Evolutionary conservation across 2,113 vertebrate genomes (phyloP).

Genomic region (Amazona vittata): DNA sequence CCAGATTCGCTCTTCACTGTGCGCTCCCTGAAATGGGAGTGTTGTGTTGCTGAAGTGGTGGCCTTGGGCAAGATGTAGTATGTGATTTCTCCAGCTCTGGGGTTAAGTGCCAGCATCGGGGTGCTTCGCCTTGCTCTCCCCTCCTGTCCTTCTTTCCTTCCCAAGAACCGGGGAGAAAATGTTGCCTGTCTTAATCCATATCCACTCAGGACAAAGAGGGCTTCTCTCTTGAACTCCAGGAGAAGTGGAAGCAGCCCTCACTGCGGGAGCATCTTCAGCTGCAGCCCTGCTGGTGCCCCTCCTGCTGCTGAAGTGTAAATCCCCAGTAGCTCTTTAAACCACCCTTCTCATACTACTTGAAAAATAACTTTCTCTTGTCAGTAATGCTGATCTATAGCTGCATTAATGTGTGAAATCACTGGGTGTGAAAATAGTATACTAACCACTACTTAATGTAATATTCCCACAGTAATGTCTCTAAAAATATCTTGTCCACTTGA

Average conservation of each 20-base stretch:
- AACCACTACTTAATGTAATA: conserved; percentile 68
- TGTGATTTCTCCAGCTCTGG: neutral
- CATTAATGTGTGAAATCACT: conserved; percentile 69
- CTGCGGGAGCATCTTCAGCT: neutral
- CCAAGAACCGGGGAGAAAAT: neutral
- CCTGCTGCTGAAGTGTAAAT: conserved; percentile 34
- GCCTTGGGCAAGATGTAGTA: neutral
- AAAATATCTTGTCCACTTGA: conserved; percentile 73
- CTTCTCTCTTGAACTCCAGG: neutral
- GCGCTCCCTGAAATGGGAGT: neutral
- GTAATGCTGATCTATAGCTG: conserved; percentile 58
- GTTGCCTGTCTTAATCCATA: neutral
- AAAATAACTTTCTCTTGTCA: conserved; percentile 62
- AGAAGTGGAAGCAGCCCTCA: neutral
- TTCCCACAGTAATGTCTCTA: conserved; percentile 71
- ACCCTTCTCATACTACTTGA: conserved; percentile 44
- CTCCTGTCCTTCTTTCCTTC: neutral
- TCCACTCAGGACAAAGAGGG: neutral
- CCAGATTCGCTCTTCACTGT: neutral
- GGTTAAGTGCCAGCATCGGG: neutral
- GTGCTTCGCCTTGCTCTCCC: neutral
- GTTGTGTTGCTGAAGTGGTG: neutral
- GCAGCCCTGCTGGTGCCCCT: neutral
- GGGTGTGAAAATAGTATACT: conserved; percentile 71
- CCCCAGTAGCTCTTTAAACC: conserved; percentile 49